phyloP scores from a whole-genome alignment of 2,888 invertebrate genomes.

The Drosophila bunnanda region DNA sequence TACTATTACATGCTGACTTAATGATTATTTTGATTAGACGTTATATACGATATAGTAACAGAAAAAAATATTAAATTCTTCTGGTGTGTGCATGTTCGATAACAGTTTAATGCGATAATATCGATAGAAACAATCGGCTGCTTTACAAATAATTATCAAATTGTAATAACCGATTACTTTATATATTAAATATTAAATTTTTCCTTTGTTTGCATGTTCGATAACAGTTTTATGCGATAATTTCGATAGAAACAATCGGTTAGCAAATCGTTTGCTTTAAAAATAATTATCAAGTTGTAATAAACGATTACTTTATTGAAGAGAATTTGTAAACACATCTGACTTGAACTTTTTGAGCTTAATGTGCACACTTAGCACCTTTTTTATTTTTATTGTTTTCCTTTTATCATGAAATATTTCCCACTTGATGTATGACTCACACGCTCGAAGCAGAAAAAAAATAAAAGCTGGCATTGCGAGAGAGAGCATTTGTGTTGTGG shows the following conservation, averaged over 20 bases:
- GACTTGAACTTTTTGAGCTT: slow-evolving; percentile 11
- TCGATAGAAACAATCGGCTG: too few relatives aligned
- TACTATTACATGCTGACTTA: not conserved
- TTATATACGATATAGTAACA: not conserved
- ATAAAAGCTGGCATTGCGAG: slow-evolving; percentile 15
- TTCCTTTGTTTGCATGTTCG: not conserved
- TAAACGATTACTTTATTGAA: not conserved
- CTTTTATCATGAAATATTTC: slow-evolving; percentile 42
- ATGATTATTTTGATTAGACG: slow-evolving; percentile 2
- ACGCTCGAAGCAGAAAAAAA: slow-evolving; percentile 12
- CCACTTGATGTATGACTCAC: slow-evolving; percentile 40
- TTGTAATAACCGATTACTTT: too few relatives aligned
- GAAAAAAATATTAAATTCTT: too few relatives aligned
- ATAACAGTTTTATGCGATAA: not conserved
- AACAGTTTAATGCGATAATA: too few relatives aligned
- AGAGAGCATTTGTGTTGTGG: slow-evolving; percentile 34
- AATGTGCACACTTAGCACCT: slow-evolving; percentile 31
- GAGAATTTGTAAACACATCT: not conserved
- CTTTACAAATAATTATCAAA: too few relatives aligned
- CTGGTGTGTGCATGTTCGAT: too few relatives aligned
- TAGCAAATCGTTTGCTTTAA: not conserved
- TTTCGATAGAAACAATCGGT: not conserved
- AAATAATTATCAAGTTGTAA: not conserved
- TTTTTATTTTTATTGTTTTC: slow-evolving; percentile 26
- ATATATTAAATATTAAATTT: too few relatives aligned